phyloP scores from a whole-genome alignment of 2,888 invertebrate species.

The Ephialtes manifestator region DNA sequence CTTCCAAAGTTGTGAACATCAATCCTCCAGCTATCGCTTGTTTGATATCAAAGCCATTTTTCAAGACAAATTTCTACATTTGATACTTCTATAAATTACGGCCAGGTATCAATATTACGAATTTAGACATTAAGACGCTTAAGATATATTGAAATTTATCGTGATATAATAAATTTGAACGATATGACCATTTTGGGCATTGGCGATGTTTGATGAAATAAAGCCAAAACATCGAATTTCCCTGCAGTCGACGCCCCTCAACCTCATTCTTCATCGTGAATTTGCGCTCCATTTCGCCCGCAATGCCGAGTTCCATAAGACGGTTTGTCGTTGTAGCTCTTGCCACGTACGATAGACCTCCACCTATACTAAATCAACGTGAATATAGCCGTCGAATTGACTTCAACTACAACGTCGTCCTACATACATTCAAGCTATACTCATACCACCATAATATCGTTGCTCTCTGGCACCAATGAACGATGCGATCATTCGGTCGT shows the following conservation, averaged over 20 bases:
- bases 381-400: conserved; percentile 8
- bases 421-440: not conserved
- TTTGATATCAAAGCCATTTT: not conserved
- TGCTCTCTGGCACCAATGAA: conserved; percentile 20
- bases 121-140: not conserved
- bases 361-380: not conserved
- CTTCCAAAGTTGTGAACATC: too few species aligned
- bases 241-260: not conserved
- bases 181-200: not conserved
- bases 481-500: conserved; percentile 33
- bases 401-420: conserved; percentile 10
- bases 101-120: not conserved
- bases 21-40: not conserved
- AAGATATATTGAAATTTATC: not conserved
- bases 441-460: conserved; percentile 8
- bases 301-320: conserved; percentile 9
- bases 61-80: not conserved
- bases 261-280: conserved; percentile 29
- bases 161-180: not conserved
- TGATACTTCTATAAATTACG: not conserved
- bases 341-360: conserved; percentile 4
- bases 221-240: not conserved
- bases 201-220: not conserved
- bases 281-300: conserved; percentile 25
- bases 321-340: not conserved